Percentiles rank a stretch among this genome's conserved stretches.
Conservation (phyloP, 2,888 invertebrate species). For the Athalia rosae region DNA sequence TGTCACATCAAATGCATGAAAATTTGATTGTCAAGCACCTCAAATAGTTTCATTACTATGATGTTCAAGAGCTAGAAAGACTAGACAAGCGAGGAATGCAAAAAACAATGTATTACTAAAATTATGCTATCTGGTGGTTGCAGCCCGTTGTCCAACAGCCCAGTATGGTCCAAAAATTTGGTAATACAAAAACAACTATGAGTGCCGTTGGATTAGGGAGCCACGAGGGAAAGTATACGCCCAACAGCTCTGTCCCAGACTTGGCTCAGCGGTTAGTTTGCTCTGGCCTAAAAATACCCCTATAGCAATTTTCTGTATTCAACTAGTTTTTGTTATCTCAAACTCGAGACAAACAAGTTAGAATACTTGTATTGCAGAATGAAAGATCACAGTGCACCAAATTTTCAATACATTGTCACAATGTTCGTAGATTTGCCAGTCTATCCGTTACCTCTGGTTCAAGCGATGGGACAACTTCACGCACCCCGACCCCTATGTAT, state of each 20-base stretch:
- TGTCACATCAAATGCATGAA: too few relatives aligned
- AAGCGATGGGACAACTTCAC: conserved; percentile 66
- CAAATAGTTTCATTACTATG: too few relatives aligned
- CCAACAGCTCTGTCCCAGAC: conserved; percentile 80
- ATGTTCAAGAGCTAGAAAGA: too few relatives aligned
- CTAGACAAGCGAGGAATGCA: too few relatives aligned
- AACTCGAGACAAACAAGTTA: neutral
- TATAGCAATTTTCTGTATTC: neutral
- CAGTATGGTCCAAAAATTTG: conserved; percentile 81
- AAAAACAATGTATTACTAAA: neutral
- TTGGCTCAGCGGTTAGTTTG: conserved; percentile 75
- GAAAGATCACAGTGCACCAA: too few relatives aligned
- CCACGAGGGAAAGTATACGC: conserved; percentile 89
- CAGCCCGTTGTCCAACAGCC: conserved; percentile 68
- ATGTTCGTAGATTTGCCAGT: conserved; percentile 79
- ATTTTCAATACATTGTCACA: neutral
- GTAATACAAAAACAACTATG: conserved; percentile 81
- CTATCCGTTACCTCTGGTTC: conserved; percentile 76
- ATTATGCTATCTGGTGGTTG: conserved; percentile 5
- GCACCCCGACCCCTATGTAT: conserved; percentile 69
- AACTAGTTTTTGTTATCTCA: neutral
- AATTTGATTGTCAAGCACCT: too few relatives aligned
- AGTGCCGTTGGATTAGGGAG: conserved; percentile 83
- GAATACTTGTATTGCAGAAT: too few relatives aligned
- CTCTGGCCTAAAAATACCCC: neutral